Percentiles rank a stretch among this genome's conserved stretches.
Conservation (phyloP, 1,140 invertebrate genomes). For the Drosophila obscura region DNA sequence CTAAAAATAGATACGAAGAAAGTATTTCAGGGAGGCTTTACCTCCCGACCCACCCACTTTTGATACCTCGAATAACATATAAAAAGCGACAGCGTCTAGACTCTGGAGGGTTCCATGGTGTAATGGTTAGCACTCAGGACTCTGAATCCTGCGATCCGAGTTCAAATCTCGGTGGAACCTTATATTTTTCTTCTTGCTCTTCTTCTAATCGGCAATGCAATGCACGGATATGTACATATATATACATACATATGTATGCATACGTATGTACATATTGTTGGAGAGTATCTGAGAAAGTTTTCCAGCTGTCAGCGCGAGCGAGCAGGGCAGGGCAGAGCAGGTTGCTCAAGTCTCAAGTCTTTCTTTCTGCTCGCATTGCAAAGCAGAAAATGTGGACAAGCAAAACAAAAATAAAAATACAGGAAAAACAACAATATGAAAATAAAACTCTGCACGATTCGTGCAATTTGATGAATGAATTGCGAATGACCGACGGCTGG, state of each 20-base stretch:
- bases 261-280: neutral
- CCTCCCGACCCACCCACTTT: too few relatives aligned
- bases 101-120: conserved; percentile 88
- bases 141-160: conserved; percentile 95
- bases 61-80: neutral
- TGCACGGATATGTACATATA: neutral
- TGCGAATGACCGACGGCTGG: conserved; percentile 39
- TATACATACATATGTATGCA: neutral
- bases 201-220: neutral
- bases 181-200: conserved; percentile 1
- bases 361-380: conserved; percentile 19
- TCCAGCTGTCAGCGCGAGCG: neutral
- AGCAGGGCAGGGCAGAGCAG: too few relatives aligned
- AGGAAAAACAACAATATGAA: conserved; percentile 13
- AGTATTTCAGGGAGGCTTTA: neutral
- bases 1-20: neutral
- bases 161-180: conserved; percentile 81
- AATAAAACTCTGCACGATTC: conserved; percentile 16
- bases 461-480: conserved; percentile 37
- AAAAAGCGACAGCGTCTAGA: neutral
- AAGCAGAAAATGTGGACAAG: conserved; percentile 25
- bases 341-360: conserved; percentile 23
- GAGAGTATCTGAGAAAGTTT: conserved; percentile 9
- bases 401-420: neutral
- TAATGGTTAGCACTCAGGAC: conserved; percentile 95